Evolutionary conservation across 2,797 vertebrate genomes (phyloP).

Genomic region (Ctenopoma multispine): DNA sequence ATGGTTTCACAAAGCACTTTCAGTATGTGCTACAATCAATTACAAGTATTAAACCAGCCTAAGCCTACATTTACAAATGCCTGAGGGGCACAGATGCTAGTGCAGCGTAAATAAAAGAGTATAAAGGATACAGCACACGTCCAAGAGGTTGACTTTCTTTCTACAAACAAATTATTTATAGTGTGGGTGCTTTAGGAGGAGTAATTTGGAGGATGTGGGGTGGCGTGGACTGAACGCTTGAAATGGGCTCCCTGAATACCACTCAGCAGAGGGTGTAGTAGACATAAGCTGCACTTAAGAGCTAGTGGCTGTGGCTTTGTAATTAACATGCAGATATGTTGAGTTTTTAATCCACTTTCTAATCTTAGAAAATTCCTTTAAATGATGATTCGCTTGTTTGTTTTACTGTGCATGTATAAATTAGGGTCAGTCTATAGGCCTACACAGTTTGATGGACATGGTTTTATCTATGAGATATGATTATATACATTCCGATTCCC

Average conservation of each 20-base stretch:
- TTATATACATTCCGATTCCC: too few relatives aligned
- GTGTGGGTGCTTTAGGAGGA: conserved; percentile 64
- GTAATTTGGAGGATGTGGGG: conserved; percentile 53
- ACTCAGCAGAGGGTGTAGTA: neutral
- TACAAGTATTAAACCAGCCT: neutral
- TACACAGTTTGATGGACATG: neutral
- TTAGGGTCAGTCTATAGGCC: neutral
- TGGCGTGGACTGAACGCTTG: conserved; percentile 68
- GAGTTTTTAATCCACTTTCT: too few relatives aligned
- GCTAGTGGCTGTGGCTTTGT: too few relatives aligned
- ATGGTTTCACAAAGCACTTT: neutral
- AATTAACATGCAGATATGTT: too few relatives aligned
- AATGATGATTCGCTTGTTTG: neutral
- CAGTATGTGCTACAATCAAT: neutral
- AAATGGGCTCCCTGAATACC: conserved; percentile 27
- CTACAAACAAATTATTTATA: conserved; percentile 85
- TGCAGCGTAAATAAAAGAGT: too few relatives aligned
- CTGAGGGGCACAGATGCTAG: conserved; percentile 1
- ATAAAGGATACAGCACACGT: conserved; percentile 41
- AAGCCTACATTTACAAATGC: neutral
- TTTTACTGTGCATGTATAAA: neutral
- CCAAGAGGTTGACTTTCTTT: conserved; percentile 76
- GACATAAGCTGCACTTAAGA: neutral
- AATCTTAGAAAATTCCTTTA: too few relatives aligned
- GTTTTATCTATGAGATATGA: neutral